phyloP scores from a whole-genome alignment of 2,797 vertebrate genomes.

The Amniataba percoides region DNA sequence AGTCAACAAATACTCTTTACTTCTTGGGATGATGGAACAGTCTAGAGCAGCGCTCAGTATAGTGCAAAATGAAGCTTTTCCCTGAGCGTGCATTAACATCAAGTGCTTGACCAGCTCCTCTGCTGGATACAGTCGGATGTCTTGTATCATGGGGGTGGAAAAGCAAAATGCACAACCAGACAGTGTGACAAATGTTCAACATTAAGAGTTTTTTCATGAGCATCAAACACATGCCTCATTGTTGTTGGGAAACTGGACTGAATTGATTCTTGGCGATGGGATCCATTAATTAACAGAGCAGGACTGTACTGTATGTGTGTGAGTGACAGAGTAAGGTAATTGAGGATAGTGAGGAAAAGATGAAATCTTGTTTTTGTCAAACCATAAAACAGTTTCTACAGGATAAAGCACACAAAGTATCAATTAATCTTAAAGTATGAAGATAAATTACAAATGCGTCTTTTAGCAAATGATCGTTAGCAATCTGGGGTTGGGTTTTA shows the following conservation, averaged over 20 bases:
- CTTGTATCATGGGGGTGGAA: conserved; percentile 6
- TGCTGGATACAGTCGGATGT: conserved; percentile 26
- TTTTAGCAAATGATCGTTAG: conserved; percentile 10
- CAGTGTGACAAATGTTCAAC: conserved; percentile 43
- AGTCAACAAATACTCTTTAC: neutral
- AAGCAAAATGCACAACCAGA: conserved; percentile 39
- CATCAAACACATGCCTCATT: conserved; percentile 41
- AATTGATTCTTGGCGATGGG: conserved; percentile 53
- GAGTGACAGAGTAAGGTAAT: conserved; percentile 17
- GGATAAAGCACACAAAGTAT: neutral
- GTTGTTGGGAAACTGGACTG: conserved; percentile 35
- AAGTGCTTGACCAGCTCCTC: conserved; percentile 14
- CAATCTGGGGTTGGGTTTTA: neutral
- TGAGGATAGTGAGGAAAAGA: conserved; percentile 18
- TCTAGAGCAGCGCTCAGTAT: neutral
- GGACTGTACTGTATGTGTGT: conserved; percentile 15
- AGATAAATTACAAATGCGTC: neutral
- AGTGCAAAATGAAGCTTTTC: conserved; percentile 6
- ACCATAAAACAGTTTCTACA: conserved; percentile 4
- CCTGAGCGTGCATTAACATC: conserved; percentile 1
- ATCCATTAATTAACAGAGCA: conserved; percentile 51
- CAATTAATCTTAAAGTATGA: neutral
- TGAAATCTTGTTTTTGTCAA: conserved; percentile 11
- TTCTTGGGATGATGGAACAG: neutral
- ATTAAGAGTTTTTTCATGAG: conserved; percentile 48